These are phyloP conservation scores for Petromus typicus DNA, from an alignment of 2,113 vertebrate genomes.

Conservation along the genomic window DNA sequence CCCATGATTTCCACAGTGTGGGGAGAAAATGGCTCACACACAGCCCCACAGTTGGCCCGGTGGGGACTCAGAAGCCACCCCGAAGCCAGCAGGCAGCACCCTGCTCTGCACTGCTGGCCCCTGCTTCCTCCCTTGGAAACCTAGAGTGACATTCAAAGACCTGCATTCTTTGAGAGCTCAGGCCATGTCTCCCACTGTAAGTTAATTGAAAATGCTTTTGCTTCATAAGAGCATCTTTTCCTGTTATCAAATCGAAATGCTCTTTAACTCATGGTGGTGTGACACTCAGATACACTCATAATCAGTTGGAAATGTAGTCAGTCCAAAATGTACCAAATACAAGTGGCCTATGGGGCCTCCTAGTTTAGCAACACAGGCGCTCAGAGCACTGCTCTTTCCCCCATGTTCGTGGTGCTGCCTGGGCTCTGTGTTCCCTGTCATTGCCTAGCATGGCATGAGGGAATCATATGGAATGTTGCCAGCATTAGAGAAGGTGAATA, in stretches of 20 bases:
- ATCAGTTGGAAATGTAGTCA: not conserved
- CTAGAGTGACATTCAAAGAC: not conserved
- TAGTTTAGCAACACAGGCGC: not conserved
- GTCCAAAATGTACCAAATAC: not conserved
- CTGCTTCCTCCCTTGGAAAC: not conserved
- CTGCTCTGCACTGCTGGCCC: too few relatives aligned
- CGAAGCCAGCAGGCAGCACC: not conserved
- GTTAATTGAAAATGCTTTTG: not conserved
- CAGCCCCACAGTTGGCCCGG: not conserved
- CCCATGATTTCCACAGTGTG: not conserved
- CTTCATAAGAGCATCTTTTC: not conserved
- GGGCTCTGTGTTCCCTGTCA: too few relatives aligned
- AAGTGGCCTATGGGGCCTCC: not conserved
- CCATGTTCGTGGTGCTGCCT: too few relatives aligned
- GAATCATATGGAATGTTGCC: fast-evolving
- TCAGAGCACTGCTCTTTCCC: not conserved
- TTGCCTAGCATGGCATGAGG: not conserved
- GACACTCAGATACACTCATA: not conserved
- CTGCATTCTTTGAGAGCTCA: not conserved
- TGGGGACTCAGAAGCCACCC: not conserved
- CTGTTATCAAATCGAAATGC: not conserved
- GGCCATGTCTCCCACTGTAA: not conserved
- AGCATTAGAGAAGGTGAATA: not conserved
- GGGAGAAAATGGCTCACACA: not conserved
- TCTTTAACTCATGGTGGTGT: not conserved